These are phyloP conservation scores for Stegodyphus mimosarum DNA, from an alignment of 1,140 invertebrate species.

Conservation along the genomic window DNA sequence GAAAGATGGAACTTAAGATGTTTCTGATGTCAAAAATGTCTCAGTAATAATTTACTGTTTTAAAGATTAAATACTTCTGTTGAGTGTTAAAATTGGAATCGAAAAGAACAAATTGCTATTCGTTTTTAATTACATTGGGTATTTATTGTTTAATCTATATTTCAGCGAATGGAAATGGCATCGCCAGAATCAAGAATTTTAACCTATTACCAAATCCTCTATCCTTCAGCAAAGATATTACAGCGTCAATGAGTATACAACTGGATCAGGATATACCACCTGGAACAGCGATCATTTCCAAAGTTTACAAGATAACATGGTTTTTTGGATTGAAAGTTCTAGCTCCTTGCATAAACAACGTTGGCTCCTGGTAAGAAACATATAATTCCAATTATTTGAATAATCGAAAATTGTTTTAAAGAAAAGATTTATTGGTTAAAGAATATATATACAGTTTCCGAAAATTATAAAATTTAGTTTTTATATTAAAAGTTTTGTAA, in stretches of 20 bases:
- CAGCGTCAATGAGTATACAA: background rate
- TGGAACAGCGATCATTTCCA: background rate
- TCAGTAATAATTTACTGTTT: too few relatives aligned
- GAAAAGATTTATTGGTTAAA: too few relatives aligned
- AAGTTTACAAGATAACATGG: background rate
- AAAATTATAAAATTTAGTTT: too few relatives aligned
- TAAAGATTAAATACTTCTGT: too few relatives aligned
- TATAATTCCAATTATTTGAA: too few relatives aligned
- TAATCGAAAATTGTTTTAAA: too few relatives aligned
- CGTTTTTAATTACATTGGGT: background rate
- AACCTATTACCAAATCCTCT: background rate
- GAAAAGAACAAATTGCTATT: background rate
- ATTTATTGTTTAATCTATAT: background rate
- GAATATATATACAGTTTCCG: too few relatives aligned
- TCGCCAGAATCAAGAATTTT: background rate
- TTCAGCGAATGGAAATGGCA: background rate
- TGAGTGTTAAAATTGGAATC: too few relatives aligned
- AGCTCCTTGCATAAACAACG: background rate
- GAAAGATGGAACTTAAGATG: too few relatives aligned
- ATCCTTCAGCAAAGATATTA: background rate
- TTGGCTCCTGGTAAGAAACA: background rate
- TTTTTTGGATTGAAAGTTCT: background rate
- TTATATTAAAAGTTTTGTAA: too few relatives aligned
- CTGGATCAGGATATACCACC: background rate
- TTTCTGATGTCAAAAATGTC: too few relatives aligned